A percentile compares a stretch with the other conserved stretches of the same genome.
Conservation (phyloP, 1,140 invertebrate species). For the Drosophila parabipectinata region DNA sequence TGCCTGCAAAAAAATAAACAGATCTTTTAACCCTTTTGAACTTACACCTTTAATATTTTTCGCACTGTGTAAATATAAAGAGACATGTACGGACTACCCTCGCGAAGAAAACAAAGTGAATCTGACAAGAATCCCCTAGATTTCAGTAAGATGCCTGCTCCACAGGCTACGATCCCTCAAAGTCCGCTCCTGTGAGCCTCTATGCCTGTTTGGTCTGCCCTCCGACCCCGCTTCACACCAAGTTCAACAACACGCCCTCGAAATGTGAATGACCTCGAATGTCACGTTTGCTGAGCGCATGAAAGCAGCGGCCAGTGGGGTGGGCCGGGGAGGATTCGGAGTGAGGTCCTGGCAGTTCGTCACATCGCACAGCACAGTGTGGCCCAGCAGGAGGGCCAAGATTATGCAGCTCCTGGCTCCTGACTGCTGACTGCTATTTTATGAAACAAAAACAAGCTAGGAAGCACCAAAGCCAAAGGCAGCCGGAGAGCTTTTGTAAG, state of each 20-base stretch:
- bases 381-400: conserved; percentile 59
- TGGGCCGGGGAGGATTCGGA: not conserved
- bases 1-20: not conserved
- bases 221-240: conserved; percentile 39
- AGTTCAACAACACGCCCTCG: conserved; percentile 83
- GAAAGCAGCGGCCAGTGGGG: conserved; percentile 28
- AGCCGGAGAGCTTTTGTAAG: conserved; percentile 42
- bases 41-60: not conserved
- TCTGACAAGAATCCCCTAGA: conserved; percentile 18
- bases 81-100: conserved; percentile 1
- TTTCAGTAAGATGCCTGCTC: conserved; percentile 15
- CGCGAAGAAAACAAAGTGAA: not conserved
- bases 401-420: conserved; percentile 65
- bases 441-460: conserved; percentile 71
- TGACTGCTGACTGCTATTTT: conserved; percentile 60
- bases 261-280: conserved; percentile 83
- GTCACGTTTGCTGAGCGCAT: conserved; percentile 70
- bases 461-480: conserved; percentile 35
- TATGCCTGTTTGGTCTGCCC: conserved; percentile 11
- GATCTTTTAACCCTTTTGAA: not conserved
- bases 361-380: conserved; percentile 28
- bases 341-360: conserved; percentile 51
- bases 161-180: conserved; percentile 21
- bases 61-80: not conserved
- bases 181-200: conserved; percentile 34